Evolutionary conservation across 2,797 vertebrate genomes (phyloP).

Genomic region (Cuculus canorus): DNA sequence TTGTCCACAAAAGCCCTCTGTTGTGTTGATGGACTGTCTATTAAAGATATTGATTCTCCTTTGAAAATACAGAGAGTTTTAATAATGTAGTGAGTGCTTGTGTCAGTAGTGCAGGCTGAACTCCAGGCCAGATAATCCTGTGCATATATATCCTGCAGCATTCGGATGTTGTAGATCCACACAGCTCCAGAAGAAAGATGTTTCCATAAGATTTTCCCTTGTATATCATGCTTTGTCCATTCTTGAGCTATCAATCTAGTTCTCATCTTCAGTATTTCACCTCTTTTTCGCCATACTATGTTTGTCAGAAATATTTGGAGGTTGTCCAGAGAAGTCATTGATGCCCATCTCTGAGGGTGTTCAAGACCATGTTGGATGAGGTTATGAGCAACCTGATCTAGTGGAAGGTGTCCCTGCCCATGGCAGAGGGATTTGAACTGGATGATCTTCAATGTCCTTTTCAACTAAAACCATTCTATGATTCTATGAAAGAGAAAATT

Average conservation of each 20-base stretch:
- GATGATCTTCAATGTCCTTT: too few relatives aligned
- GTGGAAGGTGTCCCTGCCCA: too few relatives aligned
- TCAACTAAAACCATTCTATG: too few relatives aligned
- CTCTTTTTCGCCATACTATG: neutral
- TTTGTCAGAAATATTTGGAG: neutral
- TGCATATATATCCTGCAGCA: neutral
- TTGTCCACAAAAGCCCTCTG: neutral
- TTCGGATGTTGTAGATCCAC: neutral
- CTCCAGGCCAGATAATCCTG: neutral
- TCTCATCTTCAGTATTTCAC: neutral
- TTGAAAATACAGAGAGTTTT: neutral
- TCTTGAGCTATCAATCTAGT: neutral
- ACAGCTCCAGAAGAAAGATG: neutral
- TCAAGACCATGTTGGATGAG: too few relatives aligned
- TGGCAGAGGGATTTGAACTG: too few relatives aligned
- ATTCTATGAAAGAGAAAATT: too few relatives aligned
- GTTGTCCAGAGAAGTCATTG: too few relatives aligned
- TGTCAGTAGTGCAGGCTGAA: neutral
- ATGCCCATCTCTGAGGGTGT: too few relatives aligned
- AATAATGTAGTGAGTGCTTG: neutral
- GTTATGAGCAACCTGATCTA: too few relatives aligned
- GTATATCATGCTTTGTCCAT: neutral
- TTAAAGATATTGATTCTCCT: neutral
- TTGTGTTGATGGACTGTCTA: rapidly evolving
- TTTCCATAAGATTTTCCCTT: neutral